Evolutionary conservation across 2,113 vertebrate species (phyloP).

Genomic region (Anas platyrhynchos): DNA sequence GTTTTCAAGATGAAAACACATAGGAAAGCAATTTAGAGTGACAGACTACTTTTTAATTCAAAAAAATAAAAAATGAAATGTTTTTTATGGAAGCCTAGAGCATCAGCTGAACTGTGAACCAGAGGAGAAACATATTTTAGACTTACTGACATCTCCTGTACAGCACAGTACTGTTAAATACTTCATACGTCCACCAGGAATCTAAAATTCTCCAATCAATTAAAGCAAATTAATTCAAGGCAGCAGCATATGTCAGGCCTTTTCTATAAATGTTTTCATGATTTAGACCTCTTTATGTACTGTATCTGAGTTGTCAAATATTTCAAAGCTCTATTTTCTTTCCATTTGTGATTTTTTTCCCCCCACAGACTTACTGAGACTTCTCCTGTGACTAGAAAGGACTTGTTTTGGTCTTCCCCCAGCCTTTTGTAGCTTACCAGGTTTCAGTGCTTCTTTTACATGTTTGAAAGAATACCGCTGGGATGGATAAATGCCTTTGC

Average conservation of each 20-base stretch:
- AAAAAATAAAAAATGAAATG: background rate
- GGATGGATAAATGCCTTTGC: background rate
- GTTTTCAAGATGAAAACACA: constrained; percentile 61
- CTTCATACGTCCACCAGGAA: background rate
- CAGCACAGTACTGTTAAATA: background rate
- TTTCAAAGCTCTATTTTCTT: background rate
- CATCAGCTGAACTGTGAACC: background rate
- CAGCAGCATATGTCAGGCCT: background rate
- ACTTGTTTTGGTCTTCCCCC: background rate
- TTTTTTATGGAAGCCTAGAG: constrained; percentile 41
- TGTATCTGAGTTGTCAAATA: background rate
- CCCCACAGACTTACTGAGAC: background rate
- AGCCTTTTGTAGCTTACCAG: background rate
- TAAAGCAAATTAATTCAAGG: background rate
- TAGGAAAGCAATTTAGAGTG: constrained; percentile 54
- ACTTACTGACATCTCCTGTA: background rate
- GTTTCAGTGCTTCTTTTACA: background rate
- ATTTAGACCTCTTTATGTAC: background rate
- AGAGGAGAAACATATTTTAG: background rate
- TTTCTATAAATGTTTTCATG: background rate
- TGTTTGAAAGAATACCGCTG: background rate
- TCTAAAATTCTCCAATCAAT: background rate
- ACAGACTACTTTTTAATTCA: constrained; percentile 57
- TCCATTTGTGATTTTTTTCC: accelerated
- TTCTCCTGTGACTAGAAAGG: background rate